Conservation (phyloP, 2,888 invertebrate genomes). For the Dugesia japonica region DNA sequence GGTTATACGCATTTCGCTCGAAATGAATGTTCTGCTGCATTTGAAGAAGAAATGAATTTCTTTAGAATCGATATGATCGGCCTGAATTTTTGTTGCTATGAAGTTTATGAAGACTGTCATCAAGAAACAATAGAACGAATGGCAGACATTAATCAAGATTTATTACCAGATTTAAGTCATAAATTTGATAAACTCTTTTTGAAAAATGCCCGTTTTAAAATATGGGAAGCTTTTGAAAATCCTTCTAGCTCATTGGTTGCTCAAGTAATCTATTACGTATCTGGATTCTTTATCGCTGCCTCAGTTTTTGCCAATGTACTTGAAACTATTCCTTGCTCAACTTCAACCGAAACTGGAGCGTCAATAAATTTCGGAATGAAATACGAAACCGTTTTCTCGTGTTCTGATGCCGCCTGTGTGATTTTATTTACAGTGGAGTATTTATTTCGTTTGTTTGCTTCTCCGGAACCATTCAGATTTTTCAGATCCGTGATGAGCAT, state of each 20-base stretch:
- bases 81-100: constrained; percentile 96
- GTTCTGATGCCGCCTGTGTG: constrained; percentile 96
- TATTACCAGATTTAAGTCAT: constrained; percentile 40
- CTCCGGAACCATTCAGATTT: constrained; percentile 92
- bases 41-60: constrained; percentile 96
- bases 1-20: constrained; percentile 49
- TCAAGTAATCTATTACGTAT: constrained; percentile 98
- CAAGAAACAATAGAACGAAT: constrained; percentile 92
- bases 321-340: constrained; percentile 83
- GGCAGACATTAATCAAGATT: constrained; percentile 63
- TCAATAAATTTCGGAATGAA: constrained; percentile 76
- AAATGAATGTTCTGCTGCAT: constrained; percentile 93
- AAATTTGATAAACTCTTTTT: constrained; percentile 35
- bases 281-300: constrained; percentile 96
- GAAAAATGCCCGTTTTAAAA: constrained; percentile 57
- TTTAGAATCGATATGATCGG: constrained; percentile 91
- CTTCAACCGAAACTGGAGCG: constrained; percentile 52
- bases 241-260: constrained; percentile 91
- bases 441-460: constrained; percentile 73
- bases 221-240: constrained; percentile 99
- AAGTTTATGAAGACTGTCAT: constrained; percentile 94
- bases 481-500: constrained; percentile 95
- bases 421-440: constrained; percentile 99
- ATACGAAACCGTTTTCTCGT: constrained; percentile 81
- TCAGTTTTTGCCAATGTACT: constrained; percentile 98